Conservation (phyloP, 2,888 invertebrate species). For the Arenicola marina region DNA sequence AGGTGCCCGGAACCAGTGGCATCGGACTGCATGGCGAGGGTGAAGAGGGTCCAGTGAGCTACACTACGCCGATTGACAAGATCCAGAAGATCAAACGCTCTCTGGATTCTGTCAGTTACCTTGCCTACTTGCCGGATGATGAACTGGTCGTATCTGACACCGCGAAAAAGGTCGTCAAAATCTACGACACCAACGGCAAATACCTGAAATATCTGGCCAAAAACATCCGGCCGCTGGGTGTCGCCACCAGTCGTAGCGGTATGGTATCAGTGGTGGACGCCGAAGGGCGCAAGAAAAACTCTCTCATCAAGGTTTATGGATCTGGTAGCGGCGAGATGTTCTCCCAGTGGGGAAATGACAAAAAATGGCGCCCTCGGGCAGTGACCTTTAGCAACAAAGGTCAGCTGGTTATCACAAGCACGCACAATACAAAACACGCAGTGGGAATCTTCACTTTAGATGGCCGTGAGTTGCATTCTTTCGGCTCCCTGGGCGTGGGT, state of each 20-base stretch:
- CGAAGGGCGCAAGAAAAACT: not conserved
- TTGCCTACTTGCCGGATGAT: constrained; percentile 10
- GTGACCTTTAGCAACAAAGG: constrained; percentile 23
- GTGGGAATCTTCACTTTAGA: constrained; percentile 21
- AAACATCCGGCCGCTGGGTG: constrained; percentile 10
- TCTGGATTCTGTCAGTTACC: constrained; percentile 7
- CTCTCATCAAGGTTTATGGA: not conserved
- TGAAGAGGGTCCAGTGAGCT: no score
- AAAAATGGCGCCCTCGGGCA: constrained; percentile 19
- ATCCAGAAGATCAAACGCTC: constrained; percentile 11
- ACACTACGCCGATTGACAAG: constrained; percentile 2
- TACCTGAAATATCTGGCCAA: constrained; percentile 3
- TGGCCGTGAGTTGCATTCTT: constrained; percentile 9
- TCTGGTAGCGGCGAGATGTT: not conserved
- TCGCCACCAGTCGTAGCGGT: not conserved
- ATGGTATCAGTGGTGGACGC: not conserved
- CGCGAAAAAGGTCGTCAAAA: not conserved
- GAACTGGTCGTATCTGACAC: constrained; percentile 17
- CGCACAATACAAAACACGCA: constrained; percentile 5
- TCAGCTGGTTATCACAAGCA: constrained; percentile 21
- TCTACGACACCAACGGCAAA: constrained; percentile 3
- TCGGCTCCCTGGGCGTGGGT: constrained; percentile 13
- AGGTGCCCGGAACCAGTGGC: no score
- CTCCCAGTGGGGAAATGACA: constrained; percentile 11
- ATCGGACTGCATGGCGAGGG: no score